Percentiles rank a stretch among this genome's conserved stretches.
Evolutionary conservation across 2,888 invertebrate genomes (phyloP).

Genomic region (Sturmia bella): DNA sequence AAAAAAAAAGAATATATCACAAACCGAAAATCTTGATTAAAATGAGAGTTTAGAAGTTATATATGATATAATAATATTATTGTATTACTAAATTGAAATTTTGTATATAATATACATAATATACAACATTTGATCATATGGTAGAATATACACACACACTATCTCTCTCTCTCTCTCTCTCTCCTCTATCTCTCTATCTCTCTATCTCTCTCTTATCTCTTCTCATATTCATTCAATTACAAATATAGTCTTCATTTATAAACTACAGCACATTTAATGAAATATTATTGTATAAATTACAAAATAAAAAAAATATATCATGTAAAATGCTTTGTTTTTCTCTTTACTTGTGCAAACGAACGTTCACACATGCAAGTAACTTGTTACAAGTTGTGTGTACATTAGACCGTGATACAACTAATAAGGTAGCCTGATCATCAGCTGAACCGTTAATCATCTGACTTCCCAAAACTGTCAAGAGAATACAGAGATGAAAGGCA

Average conservation of each 20-base stretch:
- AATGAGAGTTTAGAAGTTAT: constrained; percentile 39
- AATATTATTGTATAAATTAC: constrained; percentile 65
- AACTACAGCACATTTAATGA: constrained; percentile 62
- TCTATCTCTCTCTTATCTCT: too few relatives aligned
- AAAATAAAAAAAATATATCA: constrained; percentile 25
- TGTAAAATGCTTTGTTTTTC: constrained; percentile 26
- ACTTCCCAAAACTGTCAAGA: too few relatives aligned
- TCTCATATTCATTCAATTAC: constrained; percentile 51
- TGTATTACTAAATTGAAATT: constrained; percentile 47
- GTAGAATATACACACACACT: constrained; percentile 36
- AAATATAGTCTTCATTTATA: constrained; percentile 66
- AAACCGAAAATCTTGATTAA: constrained; percentile 55
- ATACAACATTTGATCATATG: constrained; percentile 28
- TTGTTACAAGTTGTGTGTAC: too few relatives aligned
- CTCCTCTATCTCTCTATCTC: too few relatives aligned
- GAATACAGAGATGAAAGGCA: too few relatives aligned
- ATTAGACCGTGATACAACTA: too few relatives aligned
- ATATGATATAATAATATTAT: constrained; percentile 21
- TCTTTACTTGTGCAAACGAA: too few relatives aligned
- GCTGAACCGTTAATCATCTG: too few relatives aligned
- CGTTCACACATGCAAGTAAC: too few relatives aligned
- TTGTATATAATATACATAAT: constrained; percentile 59
- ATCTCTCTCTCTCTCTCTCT: too few relatives aligned
- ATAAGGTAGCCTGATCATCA: too few relatives aligned
- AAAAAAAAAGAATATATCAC: constrained; percentile 32